Evolutionary conservation across 2,113 vertebrate species (phyloP), one percentile per base, ranked within the genome.

Genomic region (Phainopepla nitens): DNA sequence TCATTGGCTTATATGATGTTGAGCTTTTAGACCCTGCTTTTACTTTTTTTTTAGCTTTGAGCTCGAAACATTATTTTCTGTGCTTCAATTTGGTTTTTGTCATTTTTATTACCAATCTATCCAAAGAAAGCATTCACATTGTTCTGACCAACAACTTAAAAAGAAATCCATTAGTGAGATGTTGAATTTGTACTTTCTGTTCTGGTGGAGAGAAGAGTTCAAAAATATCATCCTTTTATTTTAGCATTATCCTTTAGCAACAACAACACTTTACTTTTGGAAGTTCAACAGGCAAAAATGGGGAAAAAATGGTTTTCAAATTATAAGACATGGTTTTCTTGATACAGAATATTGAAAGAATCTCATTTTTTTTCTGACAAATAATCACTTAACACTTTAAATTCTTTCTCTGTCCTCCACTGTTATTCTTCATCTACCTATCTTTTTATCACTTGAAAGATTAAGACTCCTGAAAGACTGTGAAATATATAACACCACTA

Each of bases 91-190:
- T 82, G 4, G 69, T 73, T 93, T 95, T 85, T 82, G n/a, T 50
- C 10, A n/a, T 77, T 95, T 94, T 96, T 92, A 77, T 94, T 92
- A 73, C 23, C 41, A 62, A 8, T 15, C 33, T 72, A 90, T 85
- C 58, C 53, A 92, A 95, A 95, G 0, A 4, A 9, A 80, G 10
- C 6, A 3, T 66, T 86, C 89, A 58, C 39, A 44, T 57, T 92
- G 25, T 83, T 65, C 71, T 80, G 50, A 77, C 19, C 4, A 8
- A 41, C 15, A 10, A 75, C 42, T 83, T 83, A 57, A 51, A 92
- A 86, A 31, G 51, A 90, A 92, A 93, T 3, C 18, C 44, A 89
- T 77, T 89, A 83, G 11, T 41, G 51, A 83, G 54, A 81, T 20
- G 15, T 45, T 89, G 35, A 62, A 92, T 80, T 77, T 3, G 0